Conservation (phyloP, 2,797 vertebrate genomes). For the Liasis olivaceus region DNA sequence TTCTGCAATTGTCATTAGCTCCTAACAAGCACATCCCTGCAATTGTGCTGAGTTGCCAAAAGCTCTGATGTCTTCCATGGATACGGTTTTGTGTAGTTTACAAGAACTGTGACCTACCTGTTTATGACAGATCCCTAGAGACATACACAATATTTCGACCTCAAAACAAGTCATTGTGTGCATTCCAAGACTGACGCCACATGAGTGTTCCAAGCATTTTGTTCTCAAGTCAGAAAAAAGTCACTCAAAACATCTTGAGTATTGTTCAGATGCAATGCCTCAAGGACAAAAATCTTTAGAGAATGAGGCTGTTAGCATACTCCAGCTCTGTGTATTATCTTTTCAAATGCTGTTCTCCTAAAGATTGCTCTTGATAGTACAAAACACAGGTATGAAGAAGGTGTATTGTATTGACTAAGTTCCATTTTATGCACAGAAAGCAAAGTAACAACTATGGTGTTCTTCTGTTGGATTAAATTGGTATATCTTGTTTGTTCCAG, state of each 20-base stretch:
- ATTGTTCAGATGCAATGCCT: background rate
- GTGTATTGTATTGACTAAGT: background rate
- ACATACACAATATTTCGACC: background rate
- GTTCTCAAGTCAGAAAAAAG: background rate
- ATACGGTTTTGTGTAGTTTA: background rate
- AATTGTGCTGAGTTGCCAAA: conserved; percentile 43
- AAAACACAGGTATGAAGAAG: background rate
- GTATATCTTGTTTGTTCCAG: too few relatives aligned
- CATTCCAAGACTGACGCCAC: background rate
- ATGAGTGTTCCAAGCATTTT: background rate
- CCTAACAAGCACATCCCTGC: conserved; percentile 50
- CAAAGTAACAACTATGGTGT: background rate
- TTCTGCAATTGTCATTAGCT: conserved; percentile 37
- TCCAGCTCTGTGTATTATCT: background rate
- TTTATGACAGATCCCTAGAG: background rate
- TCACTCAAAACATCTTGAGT: background rate
- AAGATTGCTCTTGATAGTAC: background rate
- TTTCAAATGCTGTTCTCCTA: background rate
- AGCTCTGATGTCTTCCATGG: conserved; percentile 38
- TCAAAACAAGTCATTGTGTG: background rate
- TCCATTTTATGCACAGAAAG: background rate
- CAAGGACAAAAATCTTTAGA: background rate
- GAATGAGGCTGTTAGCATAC: background rate
- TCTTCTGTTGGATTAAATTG: background rate
- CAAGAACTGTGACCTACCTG: conserved; percentile 33